phyloP scores from a whole-genome alignment of 2,797 vertebrate genomes.

The Hylomyscus alleni region DNA sequence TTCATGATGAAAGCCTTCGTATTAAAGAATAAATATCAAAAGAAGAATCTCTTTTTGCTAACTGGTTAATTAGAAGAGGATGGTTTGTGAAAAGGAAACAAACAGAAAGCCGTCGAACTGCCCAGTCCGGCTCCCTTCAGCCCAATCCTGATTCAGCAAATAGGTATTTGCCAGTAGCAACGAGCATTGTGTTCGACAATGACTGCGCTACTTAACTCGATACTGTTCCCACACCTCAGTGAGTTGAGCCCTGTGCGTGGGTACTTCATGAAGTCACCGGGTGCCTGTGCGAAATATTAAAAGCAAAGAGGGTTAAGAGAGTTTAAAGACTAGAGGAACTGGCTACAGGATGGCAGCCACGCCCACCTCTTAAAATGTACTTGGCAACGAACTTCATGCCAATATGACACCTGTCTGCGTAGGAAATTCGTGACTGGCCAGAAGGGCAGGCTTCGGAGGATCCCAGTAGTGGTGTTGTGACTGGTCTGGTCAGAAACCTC shows the following conservation, averaged over 20 bases:
- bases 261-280: conserved; percentile 81
- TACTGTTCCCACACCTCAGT: conserved; percentile 85
- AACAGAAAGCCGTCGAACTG: conserved; percentile 83
- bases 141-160: conserved; percentile 83
- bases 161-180: conserved; percentile 84
- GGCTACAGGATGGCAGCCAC: conserved; percentile 75
- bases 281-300: conserved; percentile 69
- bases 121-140: conserved; percentile 77
- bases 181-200: conserved; percentile 76
- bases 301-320: conserved; percentile 75
- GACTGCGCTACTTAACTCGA: conserved; percentile 76
- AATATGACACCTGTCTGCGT: conserved; percentile 81
- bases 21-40: conserved; percentile 44
- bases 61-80: conserved; percentile 67
- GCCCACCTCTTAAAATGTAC: conserved; percentile 80
- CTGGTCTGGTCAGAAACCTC: conserved; percentile 42
- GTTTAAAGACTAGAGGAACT: conserved; percentile 84
- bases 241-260: conserved; percentile 71
- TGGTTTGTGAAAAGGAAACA: conserved; percentile 75
- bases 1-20: conserved; percentile 16
- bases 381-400: conserved; percentile 76
- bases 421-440: conserved; percentile 79
- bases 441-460: conserved; percentile 61
- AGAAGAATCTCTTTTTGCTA: conserved; percentile 59
- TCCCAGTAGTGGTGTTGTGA: conserved; percentile 41